Evolutionary conservation across 2,888 invertebrate species (phyloP).

Genomic region (Magallana nippona): DNA sequence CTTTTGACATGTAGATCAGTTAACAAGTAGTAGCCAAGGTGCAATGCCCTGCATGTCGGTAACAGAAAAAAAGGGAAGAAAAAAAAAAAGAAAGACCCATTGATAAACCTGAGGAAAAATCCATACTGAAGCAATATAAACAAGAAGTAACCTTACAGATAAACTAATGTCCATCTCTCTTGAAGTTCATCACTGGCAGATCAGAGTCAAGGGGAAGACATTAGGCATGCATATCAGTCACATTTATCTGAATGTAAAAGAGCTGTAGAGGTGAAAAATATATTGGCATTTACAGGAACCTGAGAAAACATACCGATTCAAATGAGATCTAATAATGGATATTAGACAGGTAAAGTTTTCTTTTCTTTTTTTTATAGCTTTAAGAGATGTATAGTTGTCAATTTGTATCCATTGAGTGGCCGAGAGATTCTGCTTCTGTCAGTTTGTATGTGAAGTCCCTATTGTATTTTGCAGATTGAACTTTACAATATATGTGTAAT

Average conservation of each 20-base stretch:
- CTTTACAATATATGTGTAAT: no score
- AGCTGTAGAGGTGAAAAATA: not conserved
- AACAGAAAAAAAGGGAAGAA: not conserved
- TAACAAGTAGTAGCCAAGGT: no score
- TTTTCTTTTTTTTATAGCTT: not conserved
- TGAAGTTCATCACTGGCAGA: not conserved
- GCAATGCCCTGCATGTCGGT: not conserved
- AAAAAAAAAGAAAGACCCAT: not conserved
- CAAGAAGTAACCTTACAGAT: not conserved
- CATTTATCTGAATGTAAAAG: not conserved
- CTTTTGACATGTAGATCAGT: no score
- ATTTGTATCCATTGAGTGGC: not conserved
- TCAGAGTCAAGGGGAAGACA: not conserved
- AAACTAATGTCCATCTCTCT: not conserved
- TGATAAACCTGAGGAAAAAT: not conserved
- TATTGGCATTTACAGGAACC: no score
- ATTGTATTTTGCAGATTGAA: no score
- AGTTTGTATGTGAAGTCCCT: no score
- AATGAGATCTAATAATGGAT: not conserved
- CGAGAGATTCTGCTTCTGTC: no score
- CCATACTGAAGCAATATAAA: conserved; percentile 3
- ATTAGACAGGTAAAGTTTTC: not conserved
- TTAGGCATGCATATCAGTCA: not conserved
- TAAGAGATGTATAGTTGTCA: not conserved
- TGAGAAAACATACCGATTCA: no score